Conservation (phyloP, 2,113 vertebrate genomes). For the Turnix velox region DNA sequence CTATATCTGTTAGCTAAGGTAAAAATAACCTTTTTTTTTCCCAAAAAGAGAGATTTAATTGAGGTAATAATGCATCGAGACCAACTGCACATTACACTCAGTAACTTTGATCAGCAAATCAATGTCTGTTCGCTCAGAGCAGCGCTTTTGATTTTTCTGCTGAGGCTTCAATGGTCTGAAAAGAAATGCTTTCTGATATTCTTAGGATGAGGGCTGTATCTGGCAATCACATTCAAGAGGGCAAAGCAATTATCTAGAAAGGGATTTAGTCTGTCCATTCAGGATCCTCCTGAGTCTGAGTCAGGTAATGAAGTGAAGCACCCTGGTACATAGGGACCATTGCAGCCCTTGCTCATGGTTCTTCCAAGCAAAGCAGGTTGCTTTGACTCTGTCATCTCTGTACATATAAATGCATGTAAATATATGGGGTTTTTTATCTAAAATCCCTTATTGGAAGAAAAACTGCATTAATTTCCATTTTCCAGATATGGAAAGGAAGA, state of each 20-base stretch:
- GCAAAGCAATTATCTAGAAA: not conserved
- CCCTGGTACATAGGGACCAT: rapidly evolving
- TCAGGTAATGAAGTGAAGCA: not conserved
- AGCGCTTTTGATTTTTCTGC: not conserved
- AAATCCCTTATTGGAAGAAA: not conserved
- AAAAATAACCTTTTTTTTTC: not conserved
- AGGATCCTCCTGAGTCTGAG: not conserved
- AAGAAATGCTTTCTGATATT: not conserved
- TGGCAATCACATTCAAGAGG: not conserved
- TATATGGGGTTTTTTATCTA: not conserved
- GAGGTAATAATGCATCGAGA: not conserved
- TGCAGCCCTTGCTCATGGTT: not conserved
- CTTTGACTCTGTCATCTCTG: not conserved
- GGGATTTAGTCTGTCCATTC: rapidly evolving
- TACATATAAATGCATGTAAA: not conserved
- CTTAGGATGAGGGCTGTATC: not conserved
- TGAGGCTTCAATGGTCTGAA: not conserved
- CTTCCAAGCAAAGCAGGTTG: not conserved
- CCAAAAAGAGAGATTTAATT: not conserved
- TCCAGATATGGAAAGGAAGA: not conserved
- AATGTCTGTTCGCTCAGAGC: not conserved
- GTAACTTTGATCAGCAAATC: not conserved
- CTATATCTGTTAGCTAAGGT: not conserved
- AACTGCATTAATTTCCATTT: slow-evolving; percentile 4
- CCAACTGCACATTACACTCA: not conserved